Evolutionary conservation across 2,113 vertebrate genomes (phyloP), one percentile per base, ranked within the genome.

Genomic region (Chascanopsetta lugubris): DNA sequence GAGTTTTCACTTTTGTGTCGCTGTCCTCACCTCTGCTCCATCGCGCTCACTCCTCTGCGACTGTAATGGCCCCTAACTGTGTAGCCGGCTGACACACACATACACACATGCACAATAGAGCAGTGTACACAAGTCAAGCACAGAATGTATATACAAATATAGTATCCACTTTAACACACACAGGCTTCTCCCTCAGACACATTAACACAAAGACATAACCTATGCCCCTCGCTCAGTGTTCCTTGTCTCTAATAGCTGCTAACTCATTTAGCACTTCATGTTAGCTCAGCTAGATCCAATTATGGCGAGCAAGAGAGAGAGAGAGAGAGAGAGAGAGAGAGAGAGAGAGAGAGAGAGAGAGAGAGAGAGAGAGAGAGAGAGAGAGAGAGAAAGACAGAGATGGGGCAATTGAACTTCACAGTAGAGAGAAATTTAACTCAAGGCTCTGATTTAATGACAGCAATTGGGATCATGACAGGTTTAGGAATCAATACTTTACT

Each of bases 251-350:
- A 87, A 85, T 77, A 82, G 77, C 75, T 73, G 71, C 62, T 86
- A 87, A 87, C 69, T 83, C 84, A 79, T 85, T 90, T 88, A 79
- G 77, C 75, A 80, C 82, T 84, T 86, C 72, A 82, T 85, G 84
- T 88, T 85, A 88, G 81, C 83, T 82, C 77, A 71, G 54, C 81
- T 80, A 75, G 73, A 87, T 90, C 84, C 79, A 89, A 88, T 87
- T 89, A 87, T 64, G 55, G 74, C 64, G 58, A 67, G 46, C 51
- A 53, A 48, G 63, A 77, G 66, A 74, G 67, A 45, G 62, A 55
- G 69, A 87, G 77, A 65, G 78, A 66, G 77, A 68, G n/a, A 48
- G 63, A 77, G 66, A 74, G 67, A 45, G 62, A 55, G 69, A 87
- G 77, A 65, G 78, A 66, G 77, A 68, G 58, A 67, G 46, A 55